Evolutionary conservation across 2,797 vertebrate genomes (phyloP).

Genomic region (Atherinosoma microstoma): DNA sequence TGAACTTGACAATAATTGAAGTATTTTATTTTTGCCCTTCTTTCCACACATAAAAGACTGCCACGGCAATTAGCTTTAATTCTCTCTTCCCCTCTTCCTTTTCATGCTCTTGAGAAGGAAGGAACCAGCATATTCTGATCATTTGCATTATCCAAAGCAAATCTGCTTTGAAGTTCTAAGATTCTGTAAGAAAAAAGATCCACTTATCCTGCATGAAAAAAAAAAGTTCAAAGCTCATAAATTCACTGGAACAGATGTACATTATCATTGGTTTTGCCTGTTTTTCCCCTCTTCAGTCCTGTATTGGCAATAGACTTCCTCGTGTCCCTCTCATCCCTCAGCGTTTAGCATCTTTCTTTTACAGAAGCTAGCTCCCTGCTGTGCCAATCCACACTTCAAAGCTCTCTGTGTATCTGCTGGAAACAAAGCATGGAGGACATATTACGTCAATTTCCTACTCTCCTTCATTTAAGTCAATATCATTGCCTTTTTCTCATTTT

Average conservation of each 20-base stretch:
- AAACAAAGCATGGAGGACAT: constrained; percentile 94
- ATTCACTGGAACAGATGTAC: constrained; percentile 99
- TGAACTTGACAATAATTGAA: constrained; percentile 82
- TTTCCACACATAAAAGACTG: constrained; percentile 91
- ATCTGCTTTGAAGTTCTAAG: constrained; percentile 99
- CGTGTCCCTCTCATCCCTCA: constrained; percentile 89
- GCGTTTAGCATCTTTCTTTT: constrained; percentile 92
- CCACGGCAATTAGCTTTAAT: constrained; percentile 95
- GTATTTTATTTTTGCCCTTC: constrained; percentile 83
- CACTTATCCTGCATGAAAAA: constrained; percentile 96
- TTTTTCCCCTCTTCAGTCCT: constrained; percentile 87
- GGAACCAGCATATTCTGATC: constrained; percentile 86
- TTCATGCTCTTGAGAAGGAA: constrained; percentile 88
- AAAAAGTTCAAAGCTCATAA: constrained; percentile 98
- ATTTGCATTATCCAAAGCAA: constrained; percentile 98
- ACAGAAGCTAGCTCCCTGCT: constrained; percentile 92
- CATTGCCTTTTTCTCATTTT: constrained; percentile 77
- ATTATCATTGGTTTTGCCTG: constrained; percentile 98
- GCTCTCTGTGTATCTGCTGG: constrained; percentile 91
- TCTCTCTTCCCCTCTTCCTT: constrained; percentile 79
- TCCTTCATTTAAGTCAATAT: constrained; percentile 91
- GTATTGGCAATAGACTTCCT: constrained; percentile 93
- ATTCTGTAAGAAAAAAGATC: constrained; percentile 96
- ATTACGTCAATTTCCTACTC: constrained; percentile 91
- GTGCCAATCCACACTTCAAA: constrained; percentile 97